Conservation (phyloP, 2,888 invertebrate species). For the Marronus borbonicus region DNA sequence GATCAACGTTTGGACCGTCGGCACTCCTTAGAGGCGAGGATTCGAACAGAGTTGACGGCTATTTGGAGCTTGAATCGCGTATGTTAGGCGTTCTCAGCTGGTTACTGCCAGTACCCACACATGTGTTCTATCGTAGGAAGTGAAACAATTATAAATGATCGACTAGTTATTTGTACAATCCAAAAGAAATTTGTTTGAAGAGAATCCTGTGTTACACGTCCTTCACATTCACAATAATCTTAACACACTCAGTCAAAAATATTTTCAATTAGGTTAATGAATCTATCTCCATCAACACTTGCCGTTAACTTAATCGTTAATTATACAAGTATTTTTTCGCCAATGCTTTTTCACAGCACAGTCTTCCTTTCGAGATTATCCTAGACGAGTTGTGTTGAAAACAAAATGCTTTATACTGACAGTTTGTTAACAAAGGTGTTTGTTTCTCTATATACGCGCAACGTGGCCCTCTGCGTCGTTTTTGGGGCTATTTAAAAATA, state of each 20-base stretch:
- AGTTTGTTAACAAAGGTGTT: constrained; percentile 33
- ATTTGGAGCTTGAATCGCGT: constrained; percentile 54
- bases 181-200: too few species aligned
- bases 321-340: too few species aligned
- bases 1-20: constrained; percentile 47
- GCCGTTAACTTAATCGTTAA: too few species aligned
- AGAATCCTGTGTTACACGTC: too few species aligned
- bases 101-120: constrained; percentile 46
- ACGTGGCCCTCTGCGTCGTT: constrained; percentile 4
- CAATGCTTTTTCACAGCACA: too few species aligned
- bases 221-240: too few species aligned
- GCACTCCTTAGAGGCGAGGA: constrained; percentile 45
- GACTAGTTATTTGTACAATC: not conserved
- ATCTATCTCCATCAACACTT: not conserved
- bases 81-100: constrained; percentile 52
- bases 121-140: constrained; percentile 34
- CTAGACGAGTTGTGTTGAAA: not conserved
- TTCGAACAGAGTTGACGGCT: constrained; percentile 46
- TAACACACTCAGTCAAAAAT: not conserved
- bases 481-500: constrained; percentile 22
- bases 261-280: constrained; percentile 11
- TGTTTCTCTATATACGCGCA: not conserved
- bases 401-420: constrained; percentile 19
- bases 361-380: not conserved
- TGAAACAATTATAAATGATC: constrained; percentile 48